phyloP scores from a whole-genome alignment of 2,113 vertebrate species.

The Anser cygnoides region DNA sequence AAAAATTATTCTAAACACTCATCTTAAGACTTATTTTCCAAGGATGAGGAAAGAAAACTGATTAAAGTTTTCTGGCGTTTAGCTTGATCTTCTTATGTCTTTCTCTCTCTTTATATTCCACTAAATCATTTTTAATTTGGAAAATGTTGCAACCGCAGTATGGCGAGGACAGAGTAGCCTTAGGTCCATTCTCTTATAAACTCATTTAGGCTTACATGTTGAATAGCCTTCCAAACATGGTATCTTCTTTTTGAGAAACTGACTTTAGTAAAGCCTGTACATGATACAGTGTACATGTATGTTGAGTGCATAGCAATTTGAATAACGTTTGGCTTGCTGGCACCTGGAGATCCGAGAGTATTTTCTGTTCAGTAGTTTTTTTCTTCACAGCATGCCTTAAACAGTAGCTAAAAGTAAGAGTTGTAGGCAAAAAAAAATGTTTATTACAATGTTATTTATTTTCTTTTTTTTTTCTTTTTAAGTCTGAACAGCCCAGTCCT shows the following conservation, averaged over 20 bases:
- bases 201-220: not conserved
- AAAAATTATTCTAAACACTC: not conserved
- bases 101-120: not conserved
- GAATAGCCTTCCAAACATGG: not conserved
- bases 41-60: not conserved
- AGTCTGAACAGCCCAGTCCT: slow-evolving; percentile 95
- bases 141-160: not conserved
- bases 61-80: not conserved
- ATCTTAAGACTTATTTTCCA: not conserved
- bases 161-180: not conserved
- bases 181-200: not conserved
- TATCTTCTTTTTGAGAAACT: not conserved
- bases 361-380: not conserved
- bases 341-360: not conserved
- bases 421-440: not conserved
- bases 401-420: not conserved
- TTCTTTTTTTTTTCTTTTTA: slow-evolving; percentile 41
- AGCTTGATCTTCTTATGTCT: not conserved
- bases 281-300: not conserved
- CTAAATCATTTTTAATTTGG: not conserved
- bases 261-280: not conserved
- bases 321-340: not conserved
- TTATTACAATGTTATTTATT: slow-evolving; percentile 16
- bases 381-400: not conserved
- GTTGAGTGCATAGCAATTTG: not conserved